Evolutionary conservation across 1,140 invertebrate species (phyloP).

Genomic region (Drosophila pandora): DNA sequence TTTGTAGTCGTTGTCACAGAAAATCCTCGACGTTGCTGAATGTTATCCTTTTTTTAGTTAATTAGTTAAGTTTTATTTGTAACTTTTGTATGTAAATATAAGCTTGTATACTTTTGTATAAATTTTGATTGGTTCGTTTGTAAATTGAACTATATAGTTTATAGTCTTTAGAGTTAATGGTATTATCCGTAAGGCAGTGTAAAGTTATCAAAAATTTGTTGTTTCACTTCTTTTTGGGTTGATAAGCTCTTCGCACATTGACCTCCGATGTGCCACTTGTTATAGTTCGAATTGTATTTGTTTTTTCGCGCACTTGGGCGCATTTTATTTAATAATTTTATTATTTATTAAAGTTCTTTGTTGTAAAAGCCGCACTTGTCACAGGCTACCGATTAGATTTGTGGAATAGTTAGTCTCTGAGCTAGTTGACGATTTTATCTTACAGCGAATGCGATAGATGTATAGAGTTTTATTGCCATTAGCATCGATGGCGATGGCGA

Average conservation of each 20-base stretch:
- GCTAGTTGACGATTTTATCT: slow-evolving; percentile 62
- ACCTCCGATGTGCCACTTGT: slow-evolving; percentile 33
- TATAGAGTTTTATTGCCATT: slow-evolving; percentile 80
- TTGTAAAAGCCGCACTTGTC: slow-evolving; percentile 26
- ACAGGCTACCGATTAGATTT: slow-evolving; percentile 9
- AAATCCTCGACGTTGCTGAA: slow-evolving; percentile 45
- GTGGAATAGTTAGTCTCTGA: slow-evolving; percentile 16
- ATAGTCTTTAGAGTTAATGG: slow-evolving; percentile 19
- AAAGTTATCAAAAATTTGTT: slow-evolving; percentile 70
- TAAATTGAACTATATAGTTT: slow-evolving; percentile 54
- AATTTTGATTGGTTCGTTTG: slow-evolving; percentile 44
- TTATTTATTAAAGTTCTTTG: not conserved
- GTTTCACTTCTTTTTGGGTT: slow-evolving; percentile 35
- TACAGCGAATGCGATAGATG: slow-evolving; percentile 82
- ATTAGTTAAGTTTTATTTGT: slow-evolving; percentile 31
- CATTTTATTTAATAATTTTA: slow-evolving; percentile 16
- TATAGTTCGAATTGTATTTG: slow-evolving; percentile 8
- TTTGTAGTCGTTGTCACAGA: slow-evolving; percentile 16
- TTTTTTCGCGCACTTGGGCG: slow-evolving; percentile 41
- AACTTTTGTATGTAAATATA: slow-evolving; percentile 27
- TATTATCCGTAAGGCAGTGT: slow-evolving; percentile 76
- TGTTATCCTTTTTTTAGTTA: slow-evolving; percentile 29
- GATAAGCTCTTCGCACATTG: slow-evolving; percentile 46
- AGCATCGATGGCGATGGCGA: slow-evolving; percentile 71
- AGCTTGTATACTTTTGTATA: slow-evolving; percentile 26